Evolutionary conservation across 2,113 vertebrate genomes (phyloP).

Genomic region (Megaptera novaeangliae): DNA sequence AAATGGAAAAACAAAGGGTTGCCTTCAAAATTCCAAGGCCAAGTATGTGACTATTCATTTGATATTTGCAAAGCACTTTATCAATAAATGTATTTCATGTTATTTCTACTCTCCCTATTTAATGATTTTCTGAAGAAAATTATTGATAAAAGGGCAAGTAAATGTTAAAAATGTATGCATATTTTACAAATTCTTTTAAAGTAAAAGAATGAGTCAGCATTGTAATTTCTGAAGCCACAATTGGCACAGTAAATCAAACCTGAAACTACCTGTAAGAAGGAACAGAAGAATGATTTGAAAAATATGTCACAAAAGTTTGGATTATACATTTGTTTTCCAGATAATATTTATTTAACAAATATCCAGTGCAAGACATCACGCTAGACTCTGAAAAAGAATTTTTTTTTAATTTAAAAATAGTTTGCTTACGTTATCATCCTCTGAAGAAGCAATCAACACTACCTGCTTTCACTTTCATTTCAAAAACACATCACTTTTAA

Average conservation of each 20-base stretch:
- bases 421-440: not conserved
- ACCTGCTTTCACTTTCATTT: not conserved
- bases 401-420: not conserved
- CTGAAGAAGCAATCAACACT: not conserved
- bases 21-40: constrained; percentile 42
- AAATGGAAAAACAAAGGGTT: constrained; percentile 29
- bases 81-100: constrained; percentile 26
- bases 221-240: not conserved
- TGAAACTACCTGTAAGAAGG: not conserved
- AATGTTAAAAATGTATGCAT: constrained; percentile 50
- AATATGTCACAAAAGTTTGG: not conserved
- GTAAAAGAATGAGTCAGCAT: not conserved
- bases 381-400: not conserved
- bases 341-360: not conserved
- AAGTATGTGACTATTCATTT: not conserved
- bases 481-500: not conserved
- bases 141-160: constrained; percentile 54
- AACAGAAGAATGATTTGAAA: not conserved
- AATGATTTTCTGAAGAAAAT: constrained; percentile 52
- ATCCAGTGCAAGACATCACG: not conserved
- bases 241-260: not conserved
- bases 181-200: constrained; percentile 9
- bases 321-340: not conserved
- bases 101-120: constrained; percentile 44
- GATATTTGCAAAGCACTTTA: constrained; percentile 58